phyloP scores from a whole-genome alignment of 35 echinoderm and acorn worm species.

The Ophiothrix spiculata region DNA sequence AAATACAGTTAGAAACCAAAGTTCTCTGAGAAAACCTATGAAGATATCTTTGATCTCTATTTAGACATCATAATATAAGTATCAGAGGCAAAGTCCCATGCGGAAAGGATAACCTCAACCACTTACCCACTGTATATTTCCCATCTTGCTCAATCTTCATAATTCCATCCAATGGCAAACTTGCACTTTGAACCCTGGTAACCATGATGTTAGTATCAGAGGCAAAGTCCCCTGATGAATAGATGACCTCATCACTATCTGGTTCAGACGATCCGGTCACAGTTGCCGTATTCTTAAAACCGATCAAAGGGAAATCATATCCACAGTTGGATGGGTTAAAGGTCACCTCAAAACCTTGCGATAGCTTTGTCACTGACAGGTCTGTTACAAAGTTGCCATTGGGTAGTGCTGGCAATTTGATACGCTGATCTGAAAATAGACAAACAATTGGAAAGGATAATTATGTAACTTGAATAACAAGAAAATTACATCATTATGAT shows the following conservation, averaged over 20 bases:
- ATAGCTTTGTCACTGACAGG: conserved; percentile 43
- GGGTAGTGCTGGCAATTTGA: conserved; percentile 41
- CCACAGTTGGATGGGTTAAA: conserved; percentile 60
- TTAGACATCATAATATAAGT: no score
- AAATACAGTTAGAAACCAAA: no score
- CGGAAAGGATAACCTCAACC: no score
- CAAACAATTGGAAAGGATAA: no score
- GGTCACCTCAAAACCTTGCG: conserved; percentile 37
- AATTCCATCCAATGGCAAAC: conserved; percentile 55
- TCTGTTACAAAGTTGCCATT: conserved; percentile 64
- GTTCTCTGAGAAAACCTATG: no score
- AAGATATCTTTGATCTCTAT: no score
- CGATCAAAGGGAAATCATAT: conserved; percentile 73
- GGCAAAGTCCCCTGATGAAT: conserved; percentile 19
- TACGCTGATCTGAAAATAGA: conserved; percentile 52
- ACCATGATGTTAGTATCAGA: conserved; percentile 32
- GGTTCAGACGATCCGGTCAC: neutral
- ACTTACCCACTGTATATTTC: conserved; percentile 23
- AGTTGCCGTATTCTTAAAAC: conserved; percentile 23
- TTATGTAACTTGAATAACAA: no score
- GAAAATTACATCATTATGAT: no score
- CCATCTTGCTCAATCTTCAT: conserved; percentile 45
- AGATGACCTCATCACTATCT: conserved; percentile 36
- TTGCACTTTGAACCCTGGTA: conserved; percentile 30
- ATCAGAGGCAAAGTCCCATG: no score